A percentile compares a stretch with the other conserved stretches of the same genome.
These are phyloP conservation scores for Mnemiopsis leidyi DNA, from an alignment of 37 sponge, comb jelly and placozoan species.

Conservation along the genomic window DNA sequence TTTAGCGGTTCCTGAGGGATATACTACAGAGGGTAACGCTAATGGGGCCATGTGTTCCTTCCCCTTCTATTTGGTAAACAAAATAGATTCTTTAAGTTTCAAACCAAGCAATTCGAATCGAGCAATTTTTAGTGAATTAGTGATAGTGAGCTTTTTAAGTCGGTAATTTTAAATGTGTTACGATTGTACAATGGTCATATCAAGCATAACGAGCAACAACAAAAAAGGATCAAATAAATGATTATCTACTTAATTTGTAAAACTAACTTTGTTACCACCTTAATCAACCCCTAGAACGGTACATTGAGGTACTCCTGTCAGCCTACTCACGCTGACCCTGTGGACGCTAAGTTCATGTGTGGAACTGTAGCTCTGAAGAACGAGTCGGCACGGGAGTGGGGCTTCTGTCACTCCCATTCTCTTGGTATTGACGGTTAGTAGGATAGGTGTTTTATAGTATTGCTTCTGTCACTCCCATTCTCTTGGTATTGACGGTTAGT, in stretches of 20 bases:
- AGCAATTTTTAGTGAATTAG: no score
- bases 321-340: not conserved
- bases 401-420: slow-evolving; percentile 40
- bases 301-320: slow-evolving; percentile 31
- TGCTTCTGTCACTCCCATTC: slow-evolving; percentile 43
- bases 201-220: no score
- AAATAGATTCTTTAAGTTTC: no score
- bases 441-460: not conserved
- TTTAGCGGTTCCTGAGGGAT: slow-evolving; percentile 53
- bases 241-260: no score
- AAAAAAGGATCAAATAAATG: no score
- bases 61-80: slow-evolving; percentile 29
- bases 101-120: no score
- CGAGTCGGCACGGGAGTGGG: slow-evolving; percentile 7
- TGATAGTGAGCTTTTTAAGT: no score
- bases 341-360: slow-evolving; percentile 11
- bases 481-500: not conserved
- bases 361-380: slow-evolving; percentile 51
- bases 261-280: no score
- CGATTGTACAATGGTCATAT: no score
- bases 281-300: not conserved
- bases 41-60: slow-evolving; percentile 39
- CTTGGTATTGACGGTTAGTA: not conserved
- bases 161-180: no score
- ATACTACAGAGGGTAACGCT: slow-evolving; percentile 20